Evolutionary conservation across 1,140 invertebrate genomes (phyloP), one percentile per base, ranked within the genome.

Genomic region (Papilio polytes): DNA sequence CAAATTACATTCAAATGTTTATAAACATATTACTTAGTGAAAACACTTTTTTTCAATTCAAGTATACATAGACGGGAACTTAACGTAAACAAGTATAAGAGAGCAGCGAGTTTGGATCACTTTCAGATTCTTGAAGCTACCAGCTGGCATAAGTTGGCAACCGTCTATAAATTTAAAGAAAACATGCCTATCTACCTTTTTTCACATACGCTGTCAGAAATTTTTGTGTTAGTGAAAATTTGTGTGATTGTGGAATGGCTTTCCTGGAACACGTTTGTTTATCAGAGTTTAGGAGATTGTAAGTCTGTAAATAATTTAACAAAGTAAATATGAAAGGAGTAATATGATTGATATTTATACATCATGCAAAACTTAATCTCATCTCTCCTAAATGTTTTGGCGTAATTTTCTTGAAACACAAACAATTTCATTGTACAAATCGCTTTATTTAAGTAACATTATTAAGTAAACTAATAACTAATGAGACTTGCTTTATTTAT

Each of bases 381-480:
- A 48, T 48, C 36, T 36, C 6, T 48, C 46, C 10, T 18, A 53
- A n/a, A 53, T 7, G 18, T 56, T 18, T 18, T 56, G 4, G 53
- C 3, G 31, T 36, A 18, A n/a, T 36, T 48, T 51, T 74, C 12
- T 51, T 20, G 3, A 53, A 77, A 56, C 48, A 56, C 6, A 22
- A 22, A 63, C 20, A 31, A 78, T 44, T 44, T 59, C 7, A 44
- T 63, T 78, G 77, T 66, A 78, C 77, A 78, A 66, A 78, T 78
- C 77, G 77, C 77, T 78, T 78, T 78, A 78, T 46, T 78, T 22
- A 66, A 78, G 18, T 63, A 78, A 78, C 59, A 46, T 46, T 78
- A 12, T 26, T 13, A 78, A 78, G 77, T 66, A 78, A 78, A 78
- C 56, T 78, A 66, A 3, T 44, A 66, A 78, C 77, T 78, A 78